Evolutionary conservation across 2,888 invertebrate species (phyloP), one percentile per base, ranked within the genome.

Genomic region (Parochlus steinenii): DNA sequence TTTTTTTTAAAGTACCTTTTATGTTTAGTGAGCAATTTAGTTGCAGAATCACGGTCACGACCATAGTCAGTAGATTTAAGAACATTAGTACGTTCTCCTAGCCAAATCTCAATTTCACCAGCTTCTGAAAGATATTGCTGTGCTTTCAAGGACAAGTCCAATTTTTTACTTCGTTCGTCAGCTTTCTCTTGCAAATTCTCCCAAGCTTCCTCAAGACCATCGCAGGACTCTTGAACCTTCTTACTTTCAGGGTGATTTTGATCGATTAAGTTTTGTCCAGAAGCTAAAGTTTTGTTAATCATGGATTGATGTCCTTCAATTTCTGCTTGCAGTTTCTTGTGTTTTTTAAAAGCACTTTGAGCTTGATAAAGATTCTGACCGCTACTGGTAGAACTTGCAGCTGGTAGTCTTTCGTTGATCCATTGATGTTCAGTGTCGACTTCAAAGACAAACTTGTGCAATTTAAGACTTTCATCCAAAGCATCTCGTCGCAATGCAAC

Each of bases 381-480:
- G 16, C 80, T 61, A 18, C 68, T 67, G 10, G 72, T 72, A 0
- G 85, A 79, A 1, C 74, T 65, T 0, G 87, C 90, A 0, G 78
- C 69, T 1, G 85, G 81, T 44, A 77, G 56, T 40, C 90, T 85
- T 55, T 95, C 95, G 24, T 77, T 74, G 43, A 97, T 82, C 97
- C 97, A 98, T 51, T 86, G 89, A 47, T 89, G 64, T 54, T 98
- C 95, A 2, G 81, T 78, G 31, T 87, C 82, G 30, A 93, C 69
- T 51, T 93, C 92, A 48, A 93, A 90, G 3, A 80, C 78, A 56
- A 93, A 92, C 54, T 93, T 89, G 59, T 95, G 90, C 52, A 81
- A 76, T 44, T 76, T 70, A 8, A 85, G 60, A 10, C 85, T 78
- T 52, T 87, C 85, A 48, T 89, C 83, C 16, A 98, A 62, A 18